A percentile compares a stretch with the other conserved stretches of the same genome.
Conservation (phyloP, 2,113 vertebrate species). For the Ptychochromis oligacanthus region DNA sequence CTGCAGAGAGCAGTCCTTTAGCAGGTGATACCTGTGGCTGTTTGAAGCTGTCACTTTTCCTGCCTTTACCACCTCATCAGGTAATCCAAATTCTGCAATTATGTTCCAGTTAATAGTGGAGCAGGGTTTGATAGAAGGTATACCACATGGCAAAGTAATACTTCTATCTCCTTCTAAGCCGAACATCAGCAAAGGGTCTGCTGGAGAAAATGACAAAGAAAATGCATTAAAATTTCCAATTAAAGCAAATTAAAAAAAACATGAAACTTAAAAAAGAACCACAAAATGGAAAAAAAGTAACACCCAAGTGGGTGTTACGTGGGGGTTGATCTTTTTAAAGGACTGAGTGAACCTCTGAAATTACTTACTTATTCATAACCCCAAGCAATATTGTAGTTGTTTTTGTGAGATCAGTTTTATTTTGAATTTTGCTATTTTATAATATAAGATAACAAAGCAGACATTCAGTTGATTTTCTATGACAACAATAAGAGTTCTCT, state of each 20-base stretch:
- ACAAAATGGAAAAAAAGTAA: background rate
- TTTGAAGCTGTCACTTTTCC: conserved; percentile 16
- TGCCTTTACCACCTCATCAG: conserved; percentile 17
- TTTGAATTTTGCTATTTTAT: background rate
- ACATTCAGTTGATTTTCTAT: background rate
- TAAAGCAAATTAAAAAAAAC: background rate
- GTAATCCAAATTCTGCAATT: background rate
- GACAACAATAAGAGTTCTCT: background rate
- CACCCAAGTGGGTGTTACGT: background rate
- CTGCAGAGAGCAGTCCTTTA: conserved; percentile 58
- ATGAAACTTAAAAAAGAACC: too few relatives aligned
- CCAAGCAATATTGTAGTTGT: background rate
- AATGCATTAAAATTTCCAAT: background rate
- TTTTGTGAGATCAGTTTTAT: background rate
- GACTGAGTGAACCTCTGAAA: background rate
- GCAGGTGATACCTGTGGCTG: background rate
- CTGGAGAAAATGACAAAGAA: background rate
- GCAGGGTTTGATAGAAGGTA: conserved; percentile 36
- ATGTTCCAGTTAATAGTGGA: conserved; percentile 51
- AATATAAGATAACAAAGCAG: background rate
- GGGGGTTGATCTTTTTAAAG: background rate
- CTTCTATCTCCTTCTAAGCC: conserved; percentile 8
- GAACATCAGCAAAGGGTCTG: conserved; percentile 37
- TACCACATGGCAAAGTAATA: conserved; percentile 53
- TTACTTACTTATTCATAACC: background rate